Conservation (phyloP, 2,888 invertebrate genomes). For the Brachypalpus laphriformis region DNA sequence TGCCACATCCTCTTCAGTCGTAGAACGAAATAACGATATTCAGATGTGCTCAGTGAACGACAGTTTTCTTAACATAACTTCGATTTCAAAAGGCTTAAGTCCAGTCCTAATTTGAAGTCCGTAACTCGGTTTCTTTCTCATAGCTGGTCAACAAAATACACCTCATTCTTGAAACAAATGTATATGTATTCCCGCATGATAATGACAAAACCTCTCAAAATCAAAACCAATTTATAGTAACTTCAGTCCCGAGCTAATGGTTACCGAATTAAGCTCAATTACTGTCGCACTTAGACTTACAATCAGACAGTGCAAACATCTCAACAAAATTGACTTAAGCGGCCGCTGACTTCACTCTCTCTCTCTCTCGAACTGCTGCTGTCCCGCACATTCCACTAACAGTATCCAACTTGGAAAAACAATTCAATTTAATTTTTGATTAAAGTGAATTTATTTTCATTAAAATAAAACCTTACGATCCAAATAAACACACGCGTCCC, state of each 20-base stretch:
- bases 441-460: constrained; percentile 68
- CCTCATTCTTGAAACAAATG: no score
- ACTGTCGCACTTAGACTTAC: not conserved
- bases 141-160: no score
- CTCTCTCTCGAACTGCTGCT: not conserved
- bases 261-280: constrained; percentile 28
- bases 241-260: not conserved
- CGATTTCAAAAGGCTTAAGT: no score
- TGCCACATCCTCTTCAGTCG: no score
- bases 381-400: constrained; percentile 3
- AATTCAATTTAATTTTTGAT: constrained; percentile 67
- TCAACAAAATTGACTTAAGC: not conserved
- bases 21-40: no score
- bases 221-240: constrained; percentile 9
- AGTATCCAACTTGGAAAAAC: constrained; percentile 22
- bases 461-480: constrained; percentile 43
- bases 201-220: not conserved
- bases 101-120: no score
- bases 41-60: no score
- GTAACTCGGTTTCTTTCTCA: no score
- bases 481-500: not conserved
- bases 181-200: no score
- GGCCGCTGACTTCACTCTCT: not conserved
- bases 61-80: no score
- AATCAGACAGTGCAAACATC: not conserved